Conservation (phyloP, 2,113 vertebrate genomes). For the Gobiocypris rarus region DNA sequence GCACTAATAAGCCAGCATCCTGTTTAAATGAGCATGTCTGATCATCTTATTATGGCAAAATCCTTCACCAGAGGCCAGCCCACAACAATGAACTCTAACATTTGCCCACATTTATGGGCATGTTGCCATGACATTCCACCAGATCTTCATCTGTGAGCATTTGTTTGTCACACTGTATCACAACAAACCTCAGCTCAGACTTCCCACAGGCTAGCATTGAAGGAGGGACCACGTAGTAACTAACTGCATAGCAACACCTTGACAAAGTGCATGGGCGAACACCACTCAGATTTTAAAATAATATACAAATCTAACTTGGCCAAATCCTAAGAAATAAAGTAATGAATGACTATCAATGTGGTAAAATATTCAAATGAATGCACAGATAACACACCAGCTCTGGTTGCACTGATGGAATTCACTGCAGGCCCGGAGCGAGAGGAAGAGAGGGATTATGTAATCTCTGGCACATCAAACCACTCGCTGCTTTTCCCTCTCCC, state of each 20-base stretch:
- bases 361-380: neutral
- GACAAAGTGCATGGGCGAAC: neutral
- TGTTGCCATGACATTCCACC: conserved; percentile 40
- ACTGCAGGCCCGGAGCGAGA: conserved; percentile 11
- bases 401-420: conserved; percentile 19
- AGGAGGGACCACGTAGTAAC: neutral
- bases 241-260: no score
- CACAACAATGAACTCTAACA: conserved; percentile 33
- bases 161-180: conserved; percentile 21
- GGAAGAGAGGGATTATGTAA: conserved; percentile 64
- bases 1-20: neutral
- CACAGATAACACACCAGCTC: conserved; percentile 4
- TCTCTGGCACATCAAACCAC: conserved; percentile 43
- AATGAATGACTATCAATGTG: conserved; percentile 1
- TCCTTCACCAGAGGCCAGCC: neutral
- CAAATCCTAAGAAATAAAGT: neutral
- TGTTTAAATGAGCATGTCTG: neutral
- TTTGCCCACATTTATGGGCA: conserved; percentile 16
- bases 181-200: neutral
- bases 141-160: conserved; percentile 35
- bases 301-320: neutral
- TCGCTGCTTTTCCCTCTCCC: conserved; percentile 7
- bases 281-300: no score
- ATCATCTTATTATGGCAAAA: neutral
- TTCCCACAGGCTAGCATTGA: neutral